phyloP scores from a whole-genome alignment of 2,113 vertebrate genomes.

The Tapirus terrestris region DNA sequence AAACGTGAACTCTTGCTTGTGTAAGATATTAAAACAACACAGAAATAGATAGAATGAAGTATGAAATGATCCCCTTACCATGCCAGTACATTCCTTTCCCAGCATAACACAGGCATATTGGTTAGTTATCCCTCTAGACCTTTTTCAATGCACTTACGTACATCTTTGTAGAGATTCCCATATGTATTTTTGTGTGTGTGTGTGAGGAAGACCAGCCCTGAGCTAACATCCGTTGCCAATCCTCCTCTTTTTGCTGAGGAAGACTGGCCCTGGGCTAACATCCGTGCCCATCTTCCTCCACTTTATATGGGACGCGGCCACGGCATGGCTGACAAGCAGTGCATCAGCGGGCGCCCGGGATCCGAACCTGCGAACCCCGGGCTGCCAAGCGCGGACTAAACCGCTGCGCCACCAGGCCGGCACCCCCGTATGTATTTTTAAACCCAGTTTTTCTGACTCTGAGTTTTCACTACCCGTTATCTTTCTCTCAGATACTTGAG shows the following conservation, averaged over 20 bases:
- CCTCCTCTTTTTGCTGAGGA: no score
- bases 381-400: no score
- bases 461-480: neutral
- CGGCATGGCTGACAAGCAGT: no score
- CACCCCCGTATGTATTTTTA: neutral
- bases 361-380: no score
- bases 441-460: conserved; percentile 39
- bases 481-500: neutral
- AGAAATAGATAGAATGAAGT: neutral
- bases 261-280: no score
- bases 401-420: no score
- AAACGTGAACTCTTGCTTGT: neutral
- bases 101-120: neutral
- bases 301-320: no score
- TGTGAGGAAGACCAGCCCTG: no score
- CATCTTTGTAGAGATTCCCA: neutral
- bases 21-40: neutral
- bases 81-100: neutral
- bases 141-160: neutral
- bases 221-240: no score
- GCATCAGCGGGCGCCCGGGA: no score
- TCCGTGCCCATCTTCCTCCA: no score
- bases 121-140: neutral
- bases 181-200: neutral
- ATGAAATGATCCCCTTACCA: neutral